These are phyloP conservation scores for Himalopsyche japonica DNA, from an alignment of 2,888 invertebrate genomes.

Conservation along the genomic window DNA sequence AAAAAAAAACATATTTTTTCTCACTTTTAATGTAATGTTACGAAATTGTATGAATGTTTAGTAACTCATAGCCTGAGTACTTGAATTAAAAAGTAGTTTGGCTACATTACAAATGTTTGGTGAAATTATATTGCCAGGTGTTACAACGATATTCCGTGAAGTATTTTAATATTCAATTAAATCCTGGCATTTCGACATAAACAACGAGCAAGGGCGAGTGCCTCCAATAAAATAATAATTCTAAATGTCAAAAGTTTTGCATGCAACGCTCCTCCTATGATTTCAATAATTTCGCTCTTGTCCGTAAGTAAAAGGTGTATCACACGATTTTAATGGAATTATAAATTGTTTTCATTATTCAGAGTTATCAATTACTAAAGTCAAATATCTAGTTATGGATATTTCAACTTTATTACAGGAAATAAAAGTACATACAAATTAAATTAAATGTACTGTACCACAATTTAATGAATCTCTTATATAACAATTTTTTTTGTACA, in stretches of 20 bases:
- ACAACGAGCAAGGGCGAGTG: not conserved
- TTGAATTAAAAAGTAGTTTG: too few species aligned
- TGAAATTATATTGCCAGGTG: not conserved
- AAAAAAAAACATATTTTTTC: too few species aligned
- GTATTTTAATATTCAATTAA: not conserved
- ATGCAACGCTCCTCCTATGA: not conserved
- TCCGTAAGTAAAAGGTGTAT: not conserved
- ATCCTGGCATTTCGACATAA: not conserved
- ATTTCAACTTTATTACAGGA: too few species aligned
- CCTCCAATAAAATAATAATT: not conserved
- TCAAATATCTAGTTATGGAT: too few species aligned
- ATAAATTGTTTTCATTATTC: constrained; percentile 18
- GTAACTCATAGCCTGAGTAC: too few species aligned
- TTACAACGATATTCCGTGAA: not conserved
- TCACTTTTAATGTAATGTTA: too few species aligned
- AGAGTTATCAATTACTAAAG: too few species aligned
- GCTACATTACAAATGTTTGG: not conserved
- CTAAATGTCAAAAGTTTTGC: not conserved
- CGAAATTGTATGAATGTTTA: too few species aligned
- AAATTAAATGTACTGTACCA: too few species aligned
- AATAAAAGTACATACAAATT: too few species aligned
- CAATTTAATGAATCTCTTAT: too few species aligned
- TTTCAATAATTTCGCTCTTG: not conserved
- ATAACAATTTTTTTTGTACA: too few species aligned
- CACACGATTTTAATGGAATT: constrained; percentile 39